These are phyloP conservation scores for Garrulus glandarius DNA, from an alignment of 2,797 vertebrate genomes.

Conservation along the genomic window DNA sequence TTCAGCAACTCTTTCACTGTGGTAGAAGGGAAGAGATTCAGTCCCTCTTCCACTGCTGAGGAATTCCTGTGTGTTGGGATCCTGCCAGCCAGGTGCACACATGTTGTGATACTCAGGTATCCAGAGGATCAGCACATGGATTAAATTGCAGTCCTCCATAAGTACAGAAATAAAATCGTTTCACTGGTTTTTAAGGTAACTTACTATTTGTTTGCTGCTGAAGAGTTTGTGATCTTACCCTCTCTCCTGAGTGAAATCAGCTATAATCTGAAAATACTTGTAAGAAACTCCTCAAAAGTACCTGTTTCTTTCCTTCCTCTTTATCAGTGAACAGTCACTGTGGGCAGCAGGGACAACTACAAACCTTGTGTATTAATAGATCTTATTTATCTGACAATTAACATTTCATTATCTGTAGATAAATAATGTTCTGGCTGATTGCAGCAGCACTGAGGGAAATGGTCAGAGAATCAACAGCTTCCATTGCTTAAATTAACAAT, in stretches of 20 bases:
- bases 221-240: neutral
- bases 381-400: neutral
- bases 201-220: neutral
- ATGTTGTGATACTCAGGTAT: neutral
- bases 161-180: neutral
- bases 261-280: neutral
- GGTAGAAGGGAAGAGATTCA: neutral
- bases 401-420: slow-evolving; percentile 12
- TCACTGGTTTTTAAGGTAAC: neutral
- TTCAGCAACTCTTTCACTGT: accelerated
- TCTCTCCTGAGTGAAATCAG: neutral
- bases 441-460: neutral
- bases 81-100: neutral
- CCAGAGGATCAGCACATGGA: neutral
- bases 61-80: neutral
- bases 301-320: neutral
- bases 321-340: slow-evolving; percentile 1
- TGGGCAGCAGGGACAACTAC: neutral
- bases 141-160: neutral
- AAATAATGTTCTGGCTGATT: neutral
- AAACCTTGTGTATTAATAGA: neutral
- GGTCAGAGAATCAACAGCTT: neutral
- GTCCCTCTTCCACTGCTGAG: neutral
- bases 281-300: neutral
- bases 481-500: slow-evolving; percentile 37